A percentile compares a stretch with the other conserved stretches of the same genome.
These are phyloP conservation scores for Aspidapion aeneum DNA, from an alignment of 2,888 invertebrate genomes.

Conservation along the genomic window DNA sequence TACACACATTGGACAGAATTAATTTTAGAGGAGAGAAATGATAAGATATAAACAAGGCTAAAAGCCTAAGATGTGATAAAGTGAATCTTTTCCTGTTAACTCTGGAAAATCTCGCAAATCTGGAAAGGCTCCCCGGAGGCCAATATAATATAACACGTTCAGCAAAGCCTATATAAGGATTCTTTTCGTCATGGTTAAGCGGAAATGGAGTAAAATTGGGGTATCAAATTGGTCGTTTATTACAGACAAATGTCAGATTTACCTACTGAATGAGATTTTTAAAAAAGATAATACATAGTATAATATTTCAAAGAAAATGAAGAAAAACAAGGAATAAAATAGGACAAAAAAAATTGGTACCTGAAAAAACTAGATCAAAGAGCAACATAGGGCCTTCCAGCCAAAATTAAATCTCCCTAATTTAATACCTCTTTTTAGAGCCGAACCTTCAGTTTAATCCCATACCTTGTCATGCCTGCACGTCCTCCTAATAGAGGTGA, in stretches of 20 bases:
- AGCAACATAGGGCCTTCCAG: no score
- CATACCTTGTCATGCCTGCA: no score
- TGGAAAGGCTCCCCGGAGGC: constrained; percentile 34
- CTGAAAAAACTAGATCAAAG: no score
- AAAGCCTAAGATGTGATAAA: not conserved
- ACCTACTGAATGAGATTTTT: no score
- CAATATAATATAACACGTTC: constrained; percentile 42
- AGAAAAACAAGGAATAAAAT: no score
- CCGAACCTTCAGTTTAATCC: no score
- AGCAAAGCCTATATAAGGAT: constrained; percentile 29
- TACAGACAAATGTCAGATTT: not conserved
- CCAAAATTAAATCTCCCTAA: no score
- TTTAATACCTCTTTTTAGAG: no score
- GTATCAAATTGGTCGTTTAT: not conserved
- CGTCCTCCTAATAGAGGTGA: no score
- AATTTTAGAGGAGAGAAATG: not conserved
- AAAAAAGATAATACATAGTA: no score
- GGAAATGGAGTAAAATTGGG: not conserved
- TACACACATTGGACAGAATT: not conserved
- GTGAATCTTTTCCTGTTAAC: not conserved
- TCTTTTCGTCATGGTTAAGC: not conserved
- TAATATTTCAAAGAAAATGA: no score
- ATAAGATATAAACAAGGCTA: not conserved
- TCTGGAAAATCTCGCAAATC: constrained; percentile 30
- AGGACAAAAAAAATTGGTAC: no score